Base-by-base conservation (phyloP, 2,113 vertebrate genomes). In the Crocuta crocuta region DNA sequence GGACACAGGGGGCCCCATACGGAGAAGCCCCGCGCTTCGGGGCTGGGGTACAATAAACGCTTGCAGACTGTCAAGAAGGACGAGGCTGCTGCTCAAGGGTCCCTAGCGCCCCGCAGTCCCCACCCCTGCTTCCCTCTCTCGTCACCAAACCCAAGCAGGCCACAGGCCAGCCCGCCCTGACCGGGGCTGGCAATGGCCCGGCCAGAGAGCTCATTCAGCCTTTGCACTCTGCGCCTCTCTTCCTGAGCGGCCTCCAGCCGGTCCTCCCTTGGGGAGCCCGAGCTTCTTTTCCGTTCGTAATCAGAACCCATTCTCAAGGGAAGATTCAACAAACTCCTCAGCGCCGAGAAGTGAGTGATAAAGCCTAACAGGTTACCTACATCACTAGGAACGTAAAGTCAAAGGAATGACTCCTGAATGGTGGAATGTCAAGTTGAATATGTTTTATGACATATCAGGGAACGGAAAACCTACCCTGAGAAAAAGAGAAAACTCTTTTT, bases 181-280 rank as follows among this genome's bases (percentile, higher is more conserved):
- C 65, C 24, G 16, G 26, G 16, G 63, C 50, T 24, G 1, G 33
- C 0, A 23, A 39, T 0, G 2, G 31, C 9, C 78, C 39, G 0
- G 68, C 70, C 94, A 1, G 15, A 26, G 28, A 1, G 88, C 48
- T 45, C 87, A 35, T 11, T 71, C 3, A 0, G 28, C 10, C 7
- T 19, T 0, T 53, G 0, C 10, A 5, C 45, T 10, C 35, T 0
- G 11, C 7, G 1, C 63, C 43, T 19, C 68, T 76, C 78, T 10
- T 24, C 50, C 55, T 43, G 19, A 1, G 1, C 11, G 70, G 33
- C 16, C 39, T 78, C 21, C 66, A 0, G 19, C n/a, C 45, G 2
- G 0, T 10, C 61, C 31, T 39, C 74, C 35, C 35, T 12, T 26
- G 0, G 6, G 63, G 10, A 1, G 73, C 63, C 89, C 24, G 3